Base-by-base conservation (phyloP, 2,888 invertebrate species). In the Philereme transversata region DNA sequence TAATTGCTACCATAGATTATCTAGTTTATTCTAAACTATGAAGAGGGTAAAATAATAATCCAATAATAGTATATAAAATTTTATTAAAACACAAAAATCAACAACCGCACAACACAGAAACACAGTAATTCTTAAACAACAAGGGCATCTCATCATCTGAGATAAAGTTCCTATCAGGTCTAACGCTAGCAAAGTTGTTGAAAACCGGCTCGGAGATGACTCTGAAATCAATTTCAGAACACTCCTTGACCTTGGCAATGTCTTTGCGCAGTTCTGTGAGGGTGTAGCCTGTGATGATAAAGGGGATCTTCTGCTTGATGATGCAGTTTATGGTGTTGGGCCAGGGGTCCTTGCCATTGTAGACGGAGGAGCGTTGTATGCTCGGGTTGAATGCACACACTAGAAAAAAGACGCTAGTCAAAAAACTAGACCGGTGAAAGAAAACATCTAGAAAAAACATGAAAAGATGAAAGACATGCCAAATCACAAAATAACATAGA, bases 371-470 rank as follows among this genome's bases (percentile, higher is more conserved):
- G n/a, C 96, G 91, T 71, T 96, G 94, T 5, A 96, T 90, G 50
- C 95, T 95, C 0, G 95, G 94, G 78, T 96, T 96, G 78, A 96
- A 96, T 34, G 95, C 94, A 71, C 96, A 96, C 5, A 96, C 94
- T 94, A 78, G 5, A 86, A 86, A 53, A 11, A 8, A 22, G 7
- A 34, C 22, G 22, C 22, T 22, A 38, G 36, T 38, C 1, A 55
- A 35, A 22, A 9, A 40, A 34, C 11, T n/a, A 51, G 5, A 34
- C 8, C 4, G 3, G 10, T 34, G 35, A 46, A 33, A 10, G 6
- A 40, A 51, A 41, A 38, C 4, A 56, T 34, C n/a, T n/a, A 47
- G 22, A 47, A 6, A 11, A 33, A 46, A 33, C n/a, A 10, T 34
- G 10, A 44, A 0, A 4, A 35, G 10, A 7, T 48, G 10, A 22